These are phyloP conservation scores for Oreotragus oreotragus DNA, from an alignment of 2,113 vertebrate species.

Conservation along the genomic window DNA sequence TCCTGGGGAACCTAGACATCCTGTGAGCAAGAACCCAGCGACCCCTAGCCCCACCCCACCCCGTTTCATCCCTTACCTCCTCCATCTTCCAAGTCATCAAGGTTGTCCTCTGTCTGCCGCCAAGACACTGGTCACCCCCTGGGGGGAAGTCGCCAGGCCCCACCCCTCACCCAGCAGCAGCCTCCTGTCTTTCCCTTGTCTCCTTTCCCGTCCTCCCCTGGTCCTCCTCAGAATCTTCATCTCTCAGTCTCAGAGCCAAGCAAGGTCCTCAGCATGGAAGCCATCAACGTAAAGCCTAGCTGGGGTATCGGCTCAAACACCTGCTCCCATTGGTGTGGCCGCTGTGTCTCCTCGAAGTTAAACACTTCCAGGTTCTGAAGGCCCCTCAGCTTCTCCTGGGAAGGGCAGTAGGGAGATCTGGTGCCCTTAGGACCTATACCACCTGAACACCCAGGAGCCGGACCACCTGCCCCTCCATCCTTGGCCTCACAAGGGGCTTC, in stretches of 20 bases:
- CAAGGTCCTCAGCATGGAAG: conserved; percentile 83
- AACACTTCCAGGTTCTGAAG: conserved; percentile 85
- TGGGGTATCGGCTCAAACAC: conserved; percentile 84
- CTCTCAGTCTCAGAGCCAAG: conserved; percentile 77
- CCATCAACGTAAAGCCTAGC: conserved; percentile 84
- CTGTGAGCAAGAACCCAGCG: neutral
- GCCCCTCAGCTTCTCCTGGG: conserved; percentile 84
- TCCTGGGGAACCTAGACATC: neutral
- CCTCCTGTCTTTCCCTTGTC: no score
- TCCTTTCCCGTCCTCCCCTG: conserved; percentile 73
- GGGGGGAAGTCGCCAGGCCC: no score
- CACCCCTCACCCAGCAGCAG: no score
- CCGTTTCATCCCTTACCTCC: conserved; percentile 79
- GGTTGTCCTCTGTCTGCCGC: conserved; percentile 76
- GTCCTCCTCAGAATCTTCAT: conserved; percentile 74
- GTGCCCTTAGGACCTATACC: neutral
- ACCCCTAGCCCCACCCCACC: conserved; percentile 21
- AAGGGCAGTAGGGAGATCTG: neutral
- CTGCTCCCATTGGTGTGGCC: conserved; percentile 82
- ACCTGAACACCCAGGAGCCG: neutral
- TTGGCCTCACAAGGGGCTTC: conserved; percentile 83
- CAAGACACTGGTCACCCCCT: neutral
- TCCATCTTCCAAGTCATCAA: conserved; percentile 80
- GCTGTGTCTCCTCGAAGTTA: conserved; percentile 33
- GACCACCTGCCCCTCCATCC: neutral